Evolutionary conservation across 2,888 invertebrate species (phyloP).

Genomic region (Calliopum simillimum): DNA sequence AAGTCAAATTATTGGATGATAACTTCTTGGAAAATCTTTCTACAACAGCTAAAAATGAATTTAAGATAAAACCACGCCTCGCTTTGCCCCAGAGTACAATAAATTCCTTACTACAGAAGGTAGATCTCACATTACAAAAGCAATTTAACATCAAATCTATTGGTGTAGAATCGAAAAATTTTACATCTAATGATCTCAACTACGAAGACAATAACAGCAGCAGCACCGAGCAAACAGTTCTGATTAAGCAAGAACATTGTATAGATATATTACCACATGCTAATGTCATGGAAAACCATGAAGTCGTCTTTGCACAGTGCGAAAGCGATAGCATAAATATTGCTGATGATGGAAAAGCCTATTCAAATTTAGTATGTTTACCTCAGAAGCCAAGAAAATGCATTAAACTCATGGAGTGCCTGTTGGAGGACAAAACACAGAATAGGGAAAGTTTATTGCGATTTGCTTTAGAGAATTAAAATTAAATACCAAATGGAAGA

Average conservation of each 20-base stretch:
- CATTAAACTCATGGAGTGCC: slow-evolving; percentile 44
- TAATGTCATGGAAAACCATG: too few relatives aligned
- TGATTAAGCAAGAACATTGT: too few relatives aligned
- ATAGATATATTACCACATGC: too few relatives aligned
- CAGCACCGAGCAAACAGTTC: neutral
- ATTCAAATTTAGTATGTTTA: slow-evolving; percentile 7
- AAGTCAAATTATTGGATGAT: slow-evolving; percentile 53
- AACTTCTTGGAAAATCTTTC: slow-evolving; percentile 63
- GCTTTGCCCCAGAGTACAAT: slow-evolving; percentile 53
- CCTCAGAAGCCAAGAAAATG: slow-evolving; percentile 38
- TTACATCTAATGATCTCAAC: neutral
- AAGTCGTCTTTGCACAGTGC: too few relatives aligned
- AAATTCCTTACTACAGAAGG: slow-evolving; percentile 59
- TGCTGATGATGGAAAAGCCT: neutral
- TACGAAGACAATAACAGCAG: neutral
- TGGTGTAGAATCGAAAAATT: neutral
- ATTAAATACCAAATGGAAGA: slow-evolving; percentile 1
- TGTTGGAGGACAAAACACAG: slow-evolving; percentile 45
- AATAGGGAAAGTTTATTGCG: slow-evolving; percentile 41
- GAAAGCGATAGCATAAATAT: too few relatives aligned
- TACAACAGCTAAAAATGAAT: slow-evolving; percentile 52
- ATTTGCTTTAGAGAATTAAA: slow-evolving; percentile 43
- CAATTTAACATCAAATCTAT: slow-evolving; percentile 42
- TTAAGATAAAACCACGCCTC: slow-evolving; percentile 51
- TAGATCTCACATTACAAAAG: slow-evolving; percentile 51